These are phyloP conservation scores for Sepiola atlantica DNA, from an alignment of 2,888 invertebrate species.

Conservation along the genomic window DNA sequence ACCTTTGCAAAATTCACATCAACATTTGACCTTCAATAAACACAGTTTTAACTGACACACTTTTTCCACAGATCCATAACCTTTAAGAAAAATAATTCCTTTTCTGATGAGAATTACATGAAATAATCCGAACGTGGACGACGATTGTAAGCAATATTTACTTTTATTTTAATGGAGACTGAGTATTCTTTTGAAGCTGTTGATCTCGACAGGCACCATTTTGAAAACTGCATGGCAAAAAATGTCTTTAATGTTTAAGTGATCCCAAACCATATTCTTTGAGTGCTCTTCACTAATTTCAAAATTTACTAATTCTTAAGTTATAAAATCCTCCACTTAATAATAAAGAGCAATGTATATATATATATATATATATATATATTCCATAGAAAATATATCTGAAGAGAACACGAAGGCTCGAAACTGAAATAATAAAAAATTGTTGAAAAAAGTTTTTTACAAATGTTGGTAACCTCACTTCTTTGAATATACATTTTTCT, in stretches of 20 bases:
- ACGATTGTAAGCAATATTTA: background rate
- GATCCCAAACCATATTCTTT: background rate
- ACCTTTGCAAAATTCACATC: background rate
- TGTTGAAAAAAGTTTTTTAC: too few relatives aligned
- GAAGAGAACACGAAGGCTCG: too few relatives aligned
- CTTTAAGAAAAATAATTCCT: background rate
- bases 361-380: too few relatives aligned
- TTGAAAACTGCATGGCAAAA: background rate
- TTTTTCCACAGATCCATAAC: background rate
- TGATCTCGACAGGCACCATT: background rate
- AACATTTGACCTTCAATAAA: conserved; percentile 10
- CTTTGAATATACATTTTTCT: too few relatives aligned
- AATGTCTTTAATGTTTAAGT: background rate
- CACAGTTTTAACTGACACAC: background rate
- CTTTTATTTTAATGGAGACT: background rate
- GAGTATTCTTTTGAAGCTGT: background rate
- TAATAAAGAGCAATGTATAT: too few relatives aligned
- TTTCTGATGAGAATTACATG: background rate
- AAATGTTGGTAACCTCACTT: too few relatives aligned
- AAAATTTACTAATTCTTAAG: too few relatives aligned
- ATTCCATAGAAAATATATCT: too few relatives aligned
- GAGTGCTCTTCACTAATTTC: too few relatives aligned
- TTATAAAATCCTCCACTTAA: too few relatives aligned
- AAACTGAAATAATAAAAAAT: too few relatives aligned
- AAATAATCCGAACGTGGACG: background rate